Conservation (phyloP, 2,888 invertebrate species). For the Diaperis boleti region DNA sequence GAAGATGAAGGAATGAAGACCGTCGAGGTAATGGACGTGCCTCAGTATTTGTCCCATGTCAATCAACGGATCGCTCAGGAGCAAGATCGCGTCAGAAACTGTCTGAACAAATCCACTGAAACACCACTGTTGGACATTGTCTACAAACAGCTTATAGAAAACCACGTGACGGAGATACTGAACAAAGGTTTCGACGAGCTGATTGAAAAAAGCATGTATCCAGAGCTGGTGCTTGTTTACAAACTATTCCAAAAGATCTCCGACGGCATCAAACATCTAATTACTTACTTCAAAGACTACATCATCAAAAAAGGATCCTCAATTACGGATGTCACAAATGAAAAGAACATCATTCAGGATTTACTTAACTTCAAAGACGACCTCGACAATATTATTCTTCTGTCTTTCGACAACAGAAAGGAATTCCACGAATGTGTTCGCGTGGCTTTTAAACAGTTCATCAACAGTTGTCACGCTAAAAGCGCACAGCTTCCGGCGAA, state of each 20-base stretch:
- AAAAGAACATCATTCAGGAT: slow-evolving; percentile 93
- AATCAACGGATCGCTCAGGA: slow-evolving; percentile 92
- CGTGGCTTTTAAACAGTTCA: slow-evolving; percentile 95
- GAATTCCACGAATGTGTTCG: slow-evolving; percentile 87
- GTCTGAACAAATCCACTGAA: slow-evolving; percentile 88
- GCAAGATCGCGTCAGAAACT: slow-evolving; percentile 84
- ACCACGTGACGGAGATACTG: slow-evolving; percentile 87
- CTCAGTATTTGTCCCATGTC: slow-evolving; percentile 77
- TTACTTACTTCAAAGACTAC: slow-evolving; percentile 87
- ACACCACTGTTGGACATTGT: slow-evolving; percentile 86
- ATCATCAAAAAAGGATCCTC: slow-evolving; percentile 94
- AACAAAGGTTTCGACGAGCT: slow-evolving; percentile 90
- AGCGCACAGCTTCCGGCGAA: slow-evolving; percentile 98
- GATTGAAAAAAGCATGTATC: slow-evolving; percentile 86
- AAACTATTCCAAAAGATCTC: slow-evolving; percentile 87
- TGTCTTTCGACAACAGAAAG: slow-evolving; percentile 90
- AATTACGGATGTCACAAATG: slow-evolving; percentile 94
- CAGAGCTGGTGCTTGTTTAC: slow-evolving; percentile 88
- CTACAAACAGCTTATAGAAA: slow-evolving; percentile 89
- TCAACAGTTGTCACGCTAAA: slow-evolving; percentile 96
- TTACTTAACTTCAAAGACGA: slow-evolving; percentile 96
- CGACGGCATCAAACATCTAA: slow-evolving; percentile 87
- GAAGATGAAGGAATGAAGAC: slow-evolving; percentile 89
- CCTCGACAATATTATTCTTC: slow-evolving; percentile 88
- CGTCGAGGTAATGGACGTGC: slow-evolving; percentile 89